Evolutionary conservation across 1,140 invertebrate species (phyloP), one percentile per base, ranked within the genome.

Genomic region (Lysiphlebus fabarum): DNA sequence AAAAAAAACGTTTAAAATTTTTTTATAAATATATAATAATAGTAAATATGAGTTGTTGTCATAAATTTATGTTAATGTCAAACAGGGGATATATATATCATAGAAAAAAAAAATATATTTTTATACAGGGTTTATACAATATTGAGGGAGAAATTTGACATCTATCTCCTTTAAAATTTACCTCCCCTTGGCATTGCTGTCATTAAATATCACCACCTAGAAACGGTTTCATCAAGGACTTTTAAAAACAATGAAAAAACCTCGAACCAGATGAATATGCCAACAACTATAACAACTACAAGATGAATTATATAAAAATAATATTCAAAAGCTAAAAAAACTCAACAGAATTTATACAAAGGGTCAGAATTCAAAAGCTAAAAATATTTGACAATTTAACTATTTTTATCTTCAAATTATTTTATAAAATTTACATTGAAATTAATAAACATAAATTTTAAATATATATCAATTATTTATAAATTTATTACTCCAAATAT

Each of bases 181-280:
- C 50, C 36, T 55, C 38, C 42, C 43, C 48, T 44, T 51, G 53
- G 58, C 62, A 63, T 60, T 58, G 62, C 58, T 63, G 62, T 62
- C 64, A 67, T 68, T 72, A 71, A 72, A 71, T 70, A 71, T 68
- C 64, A 45, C 9, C 60, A 47, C 59, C 42, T 62, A 68, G 58
- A 59, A 68, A 70, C 63, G 65, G 68, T 72, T 70, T 64, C 64
- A 69, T 69, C 66, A 64, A 63, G 66, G 66, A 71, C 67, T 69
- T 69, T 70, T 59, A 64, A 63, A 62, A 62, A 72, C 63, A 70
- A 60, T 63, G 50, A 49, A 49, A 47, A 65, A 71, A 65, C 65
- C 42, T 57, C 63, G 57, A 58, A 41, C 65, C 58, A 61, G 59
- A 66, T 62, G 59, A 62, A 67, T 69, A 67, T 69, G 17, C 17